Evolutionary conservation across 2,797 vertebrate genomes (phyloP), one percentile per base, ranked within the genome.

Genomic region (Oreortyx pictus): DNA sequence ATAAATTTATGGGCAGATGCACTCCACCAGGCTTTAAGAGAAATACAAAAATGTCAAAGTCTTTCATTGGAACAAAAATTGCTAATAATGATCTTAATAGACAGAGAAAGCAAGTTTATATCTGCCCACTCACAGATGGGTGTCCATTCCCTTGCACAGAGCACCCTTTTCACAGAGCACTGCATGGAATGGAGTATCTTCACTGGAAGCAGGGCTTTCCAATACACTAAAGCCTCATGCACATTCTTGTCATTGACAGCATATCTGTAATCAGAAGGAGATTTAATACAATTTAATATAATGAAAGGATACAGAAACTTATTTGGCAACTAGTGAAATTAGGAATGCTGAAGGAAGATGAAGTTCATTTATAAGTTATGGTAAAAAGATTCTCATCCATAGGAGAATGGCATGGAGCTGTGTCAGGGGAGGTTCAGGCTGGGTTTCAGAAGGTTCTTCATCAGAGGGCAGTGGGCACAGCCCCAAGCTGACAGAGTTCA

Each of bases 291-390:
- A 68, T 82, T 19, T 4, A 35, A 20, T n/a, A 10, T 29, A 67
- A 35, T 47, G 46, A 15, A 75, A 81, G 35, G 8, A 18, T 29
- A 6, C 8, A 37, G 54, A 20, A 18, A 5, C 37, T 88, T 61
- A n/a, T 82, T 52, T 39, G 8, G 29, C 76, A 59, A 0, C 31
- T 54, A 8, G 4, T 22, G 0, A 11, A 9, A 5, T 15, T 0
- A 4, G 18, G 24, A 64, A 71, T 33, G 18, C 31, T 33, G 74
- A 71, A 67, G 24, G 25, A 24, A 80, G 13, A 14, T 31, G 57
- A 61, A 10, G 11, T 23, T 77, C 8, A n/a, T 56, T n/a, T 56
- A 7, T n/a, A 56, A 56, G 18, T 56, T n/a, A 56, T n/a, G 31
- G 22, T 11, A 68, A 70, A 64, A 52, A 64, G 9, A 19, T 24